Conservation (phyloP, 2,888 invertebrate species). For the Conomelus anceps region DNA sequence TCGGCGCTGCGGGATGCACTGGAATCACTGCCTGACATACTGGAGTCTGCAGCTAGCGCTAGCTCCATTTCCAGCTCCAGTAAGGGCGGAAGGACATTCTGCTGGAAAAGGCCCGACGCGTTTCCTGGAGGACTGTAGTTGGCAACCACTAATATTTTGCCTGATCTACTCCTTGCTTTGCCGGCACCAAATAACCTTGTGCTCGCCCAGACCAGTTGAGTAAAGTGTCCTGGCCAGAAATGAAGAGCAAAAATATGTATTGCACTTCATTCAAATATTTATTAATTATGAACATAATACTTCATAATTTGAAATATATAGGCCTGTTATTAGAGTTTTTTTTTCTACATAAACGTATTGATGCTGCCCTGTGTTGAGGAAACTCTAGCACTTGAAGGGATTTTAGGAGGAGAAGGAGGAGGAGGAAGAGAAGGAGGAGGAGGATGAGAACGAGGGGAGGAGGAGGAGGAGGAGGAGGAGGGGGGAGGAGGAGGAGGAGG, state of each 20-base stretch:
- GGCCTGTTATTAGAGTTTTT: background rate
- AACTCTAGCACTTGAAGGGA: too few species aligned
- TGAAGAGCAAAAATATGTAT: background rate
- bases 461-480: too few species aligned
- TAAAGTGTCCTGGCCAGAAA: constrained; percentile 64
- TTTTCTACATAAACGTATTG: too few species aligned
- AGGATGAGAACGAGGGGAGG: too few species aligned
- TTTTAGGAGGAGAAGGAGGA: too few species aligned
- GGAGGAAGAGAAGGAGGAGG: too few species aligned
- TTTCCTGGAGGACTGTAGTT: constrained; percentile 80
- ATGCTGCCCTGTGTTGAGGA: too few species aligned
- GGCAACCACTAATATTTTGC: constrained; percentile 75
- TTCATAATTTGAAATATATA: too few species aligned
- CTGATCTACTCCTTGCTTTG: constrained; percentile 67
- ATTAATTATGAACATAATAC: background rate
- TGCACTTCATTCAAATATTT: background rate
- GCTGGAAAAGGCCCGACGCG: constrained; percentile 61
- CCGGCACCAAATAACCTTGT: constrained; percentile 74
- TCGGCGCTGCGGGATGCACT: constrained; percentile 27
- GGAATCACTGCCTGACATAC: constrained; percentile 31
- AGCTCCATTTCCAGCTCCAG: constrained; percentile 49
- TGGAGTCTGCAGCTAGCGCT: constrained; percentile 5
- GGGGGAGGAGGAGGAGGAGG: too few species aligned
- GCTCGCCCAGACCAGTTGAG: constrained; percentile 76
- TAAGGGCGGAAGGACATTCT: constrained; percentile 68